Percentiles rank a stretch among this genome's conserved stretches.
Conservation (phyloP, 1,140 invertebrate species). For the Orchesella cincta region DNA sequence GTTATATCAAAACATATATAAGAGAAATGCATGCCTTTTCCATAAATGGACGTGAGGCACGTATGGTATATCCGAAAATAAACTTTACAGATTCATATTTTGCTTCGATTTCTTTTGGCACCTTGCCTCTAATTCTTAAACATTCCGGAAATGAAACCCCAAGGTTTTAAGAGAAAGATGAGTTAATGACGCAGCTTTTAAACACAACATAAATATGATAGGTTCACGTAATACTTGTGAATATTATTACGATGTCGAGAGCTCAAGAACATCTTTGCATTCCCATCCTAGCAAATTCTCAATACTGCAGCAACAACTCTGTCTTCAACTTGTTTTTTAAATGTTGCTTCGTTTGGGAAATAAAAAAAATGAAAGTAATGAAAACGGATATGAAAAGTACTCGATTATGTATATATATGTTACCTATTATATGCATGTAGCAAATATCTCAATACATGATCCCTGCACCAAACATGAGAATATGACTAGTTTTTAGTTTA, state of each 20-base stretch:
- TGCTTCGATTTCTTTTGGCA: conserved; percentile 32
- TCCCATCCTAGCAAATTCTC: no score
- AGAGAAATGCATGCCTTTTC: conserved; percentile 5
- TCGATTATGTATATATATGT: no score
- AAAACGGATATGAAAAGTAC: no score
- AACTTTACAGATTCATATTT: conserved; percentile 21
- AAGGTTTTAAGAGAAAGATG: conserved; percentile 13
- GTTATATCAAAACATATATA: no score
- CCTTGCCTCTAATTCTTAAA: conserved; percentile 26
- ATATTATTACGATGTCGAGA: conserved; percentile 1
- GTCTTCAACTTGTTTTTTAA: background rate
- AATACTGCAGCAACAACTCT: background rate
- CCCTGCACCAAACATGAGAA: no score
- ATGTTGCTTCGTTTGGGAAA: no score
- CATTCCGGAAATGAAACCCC: conserved; percentile 20
- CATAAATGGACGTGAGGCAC: conserved; percentile 35
- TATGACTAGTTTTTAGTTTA: no score
- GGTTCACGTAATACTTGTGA: background rate
- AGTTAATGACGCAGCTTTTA: conserved; percentile 25
- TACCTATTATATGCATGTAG: no score
- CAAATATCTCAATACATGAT: no score
- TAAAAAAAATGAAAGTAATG: no score
- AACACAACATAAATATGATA: conserved; percentile 12
- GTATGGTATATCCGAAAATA: conserved; percentile 32
- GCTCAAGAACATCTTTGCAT: no score